phyloP scores from a whole-genome alignment of 92 coral and sea anemone genomes.

The Isaurus tuberculatus region DNA sequence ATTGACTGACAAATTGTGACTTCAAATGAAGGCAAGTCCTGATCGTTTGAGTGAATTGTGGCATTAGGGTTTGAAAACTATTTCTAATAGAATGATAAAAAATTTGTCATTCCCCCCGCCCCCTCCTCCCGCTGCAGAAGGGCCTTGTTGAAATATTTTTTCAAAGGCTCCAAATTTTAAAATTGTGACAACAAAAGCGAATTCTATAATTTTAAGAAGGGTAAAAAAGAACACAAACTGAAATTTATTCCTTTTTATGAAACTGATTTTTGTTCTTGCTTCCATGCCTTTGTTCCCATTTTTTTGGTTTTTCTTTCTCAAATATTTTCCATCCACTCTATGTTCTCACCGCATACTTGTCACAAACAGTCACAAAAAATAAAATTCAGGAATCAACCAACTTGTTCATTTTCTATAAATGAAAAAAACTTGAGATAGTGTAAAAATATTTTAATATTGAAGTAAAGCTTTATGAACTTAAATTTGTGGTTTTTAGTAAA shows the following conservation, averaged over 20 bases:
- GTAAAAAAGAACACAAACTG: not conserved
- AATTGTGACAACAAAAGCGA: not conserved
- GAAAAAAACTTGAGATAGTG: not conserved
- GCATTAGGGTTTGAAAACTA: too few relatives aligned
- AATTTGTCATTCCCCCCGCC: too few relatives aligned
- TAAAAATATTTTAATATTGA: not conserved
- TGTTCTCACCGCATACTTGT: slow-evolving; percentile 39
- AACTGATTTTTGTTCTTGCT: not conserved
- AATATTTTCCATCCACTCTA: not conserved
- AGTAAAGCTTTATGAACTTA: not conserved
- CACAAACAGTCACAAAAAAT: slow-evolving; percentile 15
- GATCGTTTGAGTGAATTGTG: too few relatives aligned
- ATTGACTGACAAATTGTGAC: too few relatives aligned
- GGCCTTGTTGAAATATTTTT: too few relatives aligned
- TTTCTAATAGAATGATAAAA: too few relatives aligned
- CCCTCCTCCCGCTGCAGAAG: too few relatives aligned
- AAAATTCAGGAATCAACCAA: not conserved
- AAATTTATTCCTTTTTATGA: not conserved
- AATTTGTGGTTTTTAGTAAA: too few relatives aligned
- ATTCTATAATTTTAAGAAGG: not conserved
- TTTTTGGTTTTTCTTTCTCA: too few relatives aligned
- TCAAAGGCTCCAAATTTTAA: too few relatives aligned
- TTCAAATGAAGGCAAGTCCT: too few relatives aligned
- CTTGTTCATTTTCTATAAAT: not conserved
- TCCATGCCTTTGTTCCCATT: not conserved